Conservation (phyloP, 2,888 invertebrate species). For the Noctua pronuba region DNA sequence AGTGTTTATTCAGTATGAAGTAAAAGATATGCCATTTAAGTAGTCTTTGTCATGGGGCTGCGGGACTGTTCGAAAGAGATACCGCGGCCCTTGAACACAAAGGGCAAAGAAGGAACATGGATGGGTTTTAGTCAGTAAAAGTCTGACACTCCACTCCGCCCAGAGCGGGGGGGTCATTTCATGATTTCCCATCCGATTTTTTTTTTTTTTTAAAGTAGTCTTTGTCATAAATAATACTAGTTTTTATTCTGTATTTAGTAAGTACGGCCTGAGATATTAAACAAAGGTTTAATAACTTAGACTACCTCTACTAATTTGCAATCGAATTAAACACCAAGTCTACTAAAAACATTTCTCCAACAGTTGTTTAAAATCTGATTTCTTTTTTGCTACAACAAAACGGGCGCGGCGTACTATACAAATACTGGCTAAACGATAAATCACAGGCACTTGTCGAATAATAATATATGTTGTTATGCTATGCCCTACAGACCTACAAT, state of each 20-base stretch:
- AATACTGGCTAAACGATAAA: conserved; percentile 56
- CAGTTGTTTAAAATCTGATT: conserved; percentile 1
- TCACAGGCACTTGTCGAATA: conserved; percentile 67
- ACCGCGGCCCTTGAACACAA: too few species aligned
- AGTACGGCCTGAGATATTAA: neutral
- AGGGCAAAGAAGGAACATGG: too few species aligned
- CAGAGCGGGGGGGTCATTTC: too few species aligned
- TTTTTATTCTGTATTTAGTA: neutral
- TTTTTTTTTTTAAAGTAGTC: too few species aligned
- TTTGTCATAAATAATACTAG: neutral
- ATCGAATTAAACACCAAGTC: neutral
- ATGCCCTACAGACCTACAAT: conserved; percentile 65
- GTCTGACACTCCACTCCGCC: too few species aligned
- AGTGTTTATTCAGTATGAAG: neutral
- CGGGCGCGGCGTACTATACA: conserved; percentile 38
- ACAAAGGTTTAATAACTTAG: neutral
- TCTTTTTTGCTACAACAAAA: conserved; percentile 16
- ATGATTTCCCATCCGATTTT: too few species aligned
- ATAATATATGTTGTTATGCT: conserved; percentile 61
- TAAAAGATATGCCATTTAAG: neutral
- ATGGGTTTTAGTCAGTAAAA: too few species aligned
- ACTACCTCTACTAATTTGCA: neutral
- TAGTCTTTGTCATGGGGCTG: neutral
- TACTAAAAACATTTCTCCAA: neutral
- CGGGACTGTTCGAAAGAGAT: too few species aligned